Conservation (phyloP, 1,140 invertebrate genomes). For the Eumaeus atala region DNA sequence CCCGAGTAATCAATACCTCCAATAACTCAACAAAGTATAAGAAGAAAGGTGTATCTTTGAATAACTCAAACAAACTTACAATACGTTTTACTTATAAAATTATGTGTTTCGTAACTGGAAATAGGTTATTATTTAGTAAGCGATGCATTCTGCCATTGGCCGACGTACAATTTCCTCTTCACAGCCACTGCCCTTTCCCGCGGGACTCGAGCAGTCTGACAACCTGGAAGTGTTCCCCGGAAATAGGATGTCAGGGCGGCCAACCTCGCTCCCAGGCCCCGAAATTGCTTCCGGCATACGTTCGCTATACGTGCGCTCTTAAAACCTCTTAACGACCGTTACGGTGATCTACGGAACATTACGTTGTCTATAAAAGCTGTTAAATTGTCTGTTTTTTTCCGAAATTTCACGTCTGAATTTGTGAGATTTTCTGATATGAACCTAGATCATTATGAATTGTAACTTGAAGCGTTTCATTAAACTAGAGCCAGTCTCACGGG, state of each 20-base stretch:
- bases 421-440: too few species aligned
- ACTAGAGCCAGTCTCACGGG: too few species aligned
- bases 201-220: slow-evolving; percentile 39
- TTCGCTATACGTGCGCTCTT: slow-evolving; percentile 17
- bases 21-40: too few species aligned
- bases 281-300: slow-evolving; percentile 50
- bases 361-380: neutral
- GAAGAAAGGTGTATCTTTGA: too few species aligned
- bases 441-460: too few species aligned
- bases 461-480: too few species aligned
- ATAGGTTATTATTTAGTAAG: neutral
- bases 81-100: too few species aligned
- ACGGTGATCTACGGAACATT: slow-evolving; percentile 5
- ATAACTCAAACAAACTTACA: too few species aligned
- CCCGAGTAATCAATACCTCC: too few species aligned
- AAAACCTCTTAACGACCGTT: slow-evolving; percentile 11
- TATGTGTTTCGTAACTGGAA: too few species aligned
- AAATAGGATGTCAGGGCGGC: slow-evolving; percentile 55
- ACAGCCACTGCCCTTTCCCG: slow-evolving; percentile 39
- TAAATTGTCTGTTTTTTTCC: too few species aligned
- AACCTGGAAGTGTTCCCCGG: slow-evolving; percentile 48
- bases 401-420: too few species aligned
- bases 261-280: slow-evolving; percentile 36
- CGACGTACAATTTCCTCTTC: slow-evolving; percentile 60
- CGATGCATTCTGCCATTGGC: slow-evolving; percentile 39